These are phyloP conservation scores for Scopus umbretta DNA, from an alignment of 2,113 vertebrate species.

Conservation along the genomic window DNA sequence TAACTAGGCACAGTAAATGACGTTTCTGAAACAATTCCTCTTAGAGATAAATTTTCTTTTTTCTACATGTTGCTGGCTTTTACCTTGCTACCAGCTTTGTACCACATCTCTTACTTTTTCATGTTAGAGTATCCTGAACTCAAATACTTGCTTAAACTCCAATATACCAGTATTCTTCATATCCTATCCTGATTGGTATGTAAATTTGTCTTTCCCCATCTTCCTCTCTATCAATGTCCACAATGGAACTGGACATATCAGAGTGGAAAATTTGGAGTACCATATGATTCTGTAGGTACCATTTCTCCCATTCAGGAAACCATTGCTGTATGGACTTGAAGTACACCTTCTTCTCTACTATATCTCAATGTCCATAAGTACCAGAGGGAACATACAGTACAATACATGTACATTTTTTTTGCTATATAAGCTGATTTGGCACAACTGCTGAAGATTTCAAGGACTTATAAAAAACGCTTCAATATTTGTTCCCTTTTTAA, in stretches of 20 bases:
- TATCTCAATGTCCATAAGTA: not conserved
- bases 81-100: not conserved
- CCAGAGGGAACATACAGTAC: not conserved
- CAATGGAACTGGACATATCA: not conserved
- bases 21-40: not conserved
- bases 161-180: not conserved
- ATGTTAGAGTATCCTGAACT: not conserved
- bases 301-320: not conserved
- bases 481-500: not conserved
- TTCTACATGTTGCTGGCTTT: not conserved
- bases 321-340: not conserved
- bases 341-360: not conserved
- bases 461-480: not conserved
- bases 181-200: not conserved
- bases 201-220: not conserved
- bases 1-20: conserved; percentile 66
- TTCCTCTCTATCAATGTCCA: not conserved
- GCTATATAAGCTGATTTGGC: not conserved
- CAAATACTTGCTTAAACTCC: not conserved
- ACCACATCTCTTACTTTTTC: not conserved
- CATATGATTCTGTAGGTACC: not conserved
- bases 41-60: conserved; percentile 27
- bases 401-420: not conserved
- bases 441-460: not conserved
- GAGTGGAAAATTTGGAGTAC: not conserved